Base-by-base conservation (phyloP, 2,113 vertebrate genomes). In the Phylloscopus trochilus region DNA sequence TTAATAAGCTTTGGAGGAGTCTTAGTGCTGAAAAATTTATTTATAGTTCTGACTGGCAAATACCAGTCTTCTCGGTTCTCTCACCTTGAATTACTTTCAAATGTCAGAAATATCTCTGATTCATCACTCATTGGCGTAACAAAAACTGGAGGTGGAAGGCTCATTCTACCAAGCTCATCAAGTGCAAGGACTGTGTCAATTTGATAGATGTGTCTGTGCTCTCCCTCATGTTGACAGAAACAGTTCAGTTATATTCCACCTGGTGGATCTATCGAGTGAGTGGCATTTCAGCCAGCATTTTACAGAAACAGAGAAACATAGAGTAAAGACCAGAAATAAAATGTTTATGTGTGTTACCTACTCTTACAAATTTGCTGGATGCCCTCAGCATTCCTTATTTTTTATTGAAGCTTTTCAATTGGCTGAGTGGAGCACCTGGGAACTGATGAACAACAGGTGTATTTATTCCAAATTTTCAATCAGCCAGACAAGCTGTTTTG, bases 61-160 rank as follows among this genome's bases (percentile, higher is more conserved):
- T 74, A 92, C 64, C 55, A 93, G 44, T 70, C 47, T 10, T 96
- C 74, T 81, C 49, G 4, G 33, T 89, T 94, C 76, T 86, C 44
- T 96, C 83, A 97, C 92, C 93, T 95, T 88, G 76, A 96, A 90
- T 96, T 87, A 35, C 93, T 95, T 92, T 90, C 49, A 72, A 52
- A 72, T 77, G 88, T 95, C 95, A 92, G 41, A 96, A 97, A 96
- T 95, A 89, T 64, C 85, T 94, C 87, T 93, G 92, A 96, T 94
- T 96, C 87, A 95, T 95, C 84, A 67, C 41, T 96, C 85, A 63
- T 1, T 64, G 92, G 60, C 31, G 16, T 92, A 80, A 83, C 63
- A 58, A 81, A 92, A 96, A 43, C 85, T 90, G 96, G 86, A 83
- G 94, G 92, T 93, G 85, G 76, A 95, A 59, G 64, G 59, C 88